Evolutionary conservation across 2,888 invertebrate species (phyloP), one percentile per base, ranked within the genome.

Genomic region (Coenonympha glycerion): DNA sequence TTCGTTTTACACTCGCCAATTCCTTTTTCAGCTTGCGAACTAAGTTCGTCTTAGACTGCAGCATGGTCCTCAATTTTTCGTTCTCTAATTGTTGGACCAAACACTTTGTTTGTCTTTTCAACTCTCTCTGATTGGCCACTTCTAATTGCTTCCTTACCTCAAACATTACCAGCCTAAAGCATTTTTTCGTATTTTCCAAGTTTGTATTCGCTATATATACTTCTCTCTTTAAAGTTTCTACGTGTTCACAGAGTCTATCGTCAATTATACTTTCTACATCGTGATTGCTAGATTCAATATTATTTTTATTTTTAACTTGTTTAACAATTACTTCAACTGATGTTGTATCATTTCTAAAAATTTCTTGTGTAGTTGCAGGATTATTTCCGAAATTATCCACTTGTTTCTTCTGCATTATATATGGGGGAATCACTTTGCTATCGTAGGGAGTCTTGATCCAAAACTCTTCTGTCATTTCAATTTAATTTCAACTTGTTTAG

Each of bases 311-410:
- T 3, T 67, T 59, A 3, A 80, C 63, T 57, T 79, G 76, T 65
- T 82, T 83, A 1, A 82, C 77, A 24, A 79, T 69, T 3, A 83
- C 74, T 64, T 84, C 83, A 1, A 83, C 75, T 1, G 82, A 76
- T 18, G 79, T 80, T 6, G 77, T 79, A 19, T 78, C 75, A 50
- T 83, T 83, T 55, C 77, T 70, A 51, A 79, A 81, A 3, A 82
- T 75, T 60, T 82, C 78, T 37, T 69, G 75, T 0, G 77, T 64
- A 24, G 11, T 50, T 5, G 34, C 22, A 4, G 28, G 6, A 33
- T 49, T 56, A 6, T 46, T 40, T 13, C 28, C 44, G 0, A 49
- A 5, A 16, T 28, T 47, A 3, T 30, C 34, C 1, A 8, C 65
- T 65, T 3, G 66, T 60, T 6, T 66, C 65, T 9, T 57, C 56